These are phyloP conservation scores for Temnothorax nylanderi DNA, from an alignment of 1,140 invertebrate species.

Conservation along the genomic window DNA sequence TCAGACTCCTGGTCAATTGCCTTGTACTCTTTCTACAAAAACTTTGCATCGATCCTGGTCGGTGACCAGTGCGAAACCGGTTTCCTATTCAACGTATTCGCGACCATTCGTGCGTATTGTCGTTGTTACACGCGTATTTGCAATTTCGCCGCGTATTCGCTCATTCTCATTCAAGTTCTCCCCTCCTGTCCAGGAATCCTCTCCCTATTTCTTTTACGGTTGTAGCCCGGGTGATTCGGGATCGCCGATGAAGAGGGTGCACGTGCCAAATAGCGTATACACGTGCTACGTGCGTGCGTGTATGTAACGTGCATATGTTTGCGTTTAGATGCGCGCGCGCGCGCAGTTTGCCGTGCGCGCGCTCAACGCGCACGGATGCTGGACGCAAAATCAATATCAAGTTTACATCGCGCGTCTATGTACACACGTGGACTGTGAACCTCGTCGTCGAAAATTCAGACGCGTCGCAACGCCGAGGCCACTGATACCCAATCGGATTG, in stretches of 20 bases:
- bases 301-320: background rate
- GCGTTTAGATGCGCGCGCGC: constrained; percentile 38
- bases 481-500: constrained; percentile 4
- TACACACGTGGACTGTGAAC: constrained; percentile 72
- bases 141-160: background rate
- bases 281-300: too few relatives aligned
- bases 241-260: constrained; percentile 23
- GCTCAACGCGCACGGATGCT: constrained; percentile 72
- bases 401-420: constrained; percentile 73
- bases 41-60: background rate
- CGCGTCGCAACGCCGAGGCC: background rate
- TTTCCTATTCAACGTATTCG: background rate
- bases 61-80: background rate
- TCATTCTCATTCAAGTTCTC: constrained; percentile 33
- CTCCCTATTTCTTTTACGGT: constrained; percentile 33
- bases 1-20: background rate
- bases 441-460: constrained; percentile 14
- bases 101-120: constrained; percentile 9
- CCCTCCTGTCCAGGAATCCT: background rate
- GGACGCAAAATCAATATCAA: constrained; percentile 79
- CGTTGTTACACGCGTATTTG: background rate
- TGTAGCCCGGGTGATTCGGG: constrained; percentile 26
- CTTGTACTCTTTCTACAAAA: background rate
- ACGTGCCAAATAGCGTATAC: constrained; percentile 30
- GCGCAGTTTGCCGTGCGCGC: constrained; percentile 46